phyloP scores from a whole-genome alignment of 2,113 vertebrate genomes.

The Myotis brandtii region DNA sequence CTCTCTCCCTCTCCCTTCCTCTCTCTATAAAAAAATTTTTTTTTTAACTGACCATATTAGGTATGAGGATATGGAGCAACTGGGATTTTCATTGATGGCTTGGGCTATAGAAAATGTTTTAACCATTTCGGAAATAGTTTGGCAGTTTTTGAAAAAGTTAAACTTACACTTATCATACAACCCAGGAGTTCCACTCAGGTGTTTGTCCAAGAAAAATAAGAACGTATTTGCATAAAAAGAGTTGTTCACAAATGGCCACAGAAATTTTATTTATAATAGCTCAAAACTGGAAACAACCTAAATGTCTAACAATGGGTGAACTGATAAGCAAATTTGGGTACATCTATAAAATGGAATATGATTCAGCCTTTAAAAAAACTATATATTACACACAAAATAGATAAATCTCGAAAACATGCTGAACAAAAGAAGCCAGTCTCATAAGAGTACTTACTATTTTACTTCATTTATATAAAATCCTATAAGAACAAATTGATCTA shows the following conservation, averaged over 20 bases:
- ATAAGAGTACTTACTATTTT: background rate
- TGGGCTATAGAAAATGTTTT: background rate
- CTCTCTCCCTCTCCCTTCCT: no score
- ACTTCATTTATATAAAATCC: background rate
- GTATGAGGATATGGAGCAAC: background rate
- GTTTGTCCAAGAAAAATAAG: slow-evolving; percentile 1
- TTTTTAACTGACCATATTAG: background rate
- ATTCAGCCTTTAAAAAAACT: background rate
- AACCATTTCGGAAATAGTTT: background rate
- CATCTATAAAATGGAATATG: background rate
- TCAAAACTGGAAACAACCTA: background rate
- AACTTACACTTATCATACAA: background rate
- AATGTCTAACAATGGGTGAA: background rate
- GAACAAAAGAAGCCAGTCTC: background rate
- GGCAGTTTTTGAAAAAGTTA: slow-evolving; percentile 12
- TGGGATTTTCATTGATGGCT: background rate
- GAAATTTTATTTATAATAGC: background rate
- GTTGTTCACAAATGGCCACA: background rate
- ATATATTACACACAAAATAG: background rate
- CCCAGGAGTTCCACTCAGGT: background rate
- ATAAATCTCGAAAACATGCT: background rate
- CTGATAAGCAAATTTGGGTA: background rate
- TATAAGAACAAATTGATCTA: background rate
- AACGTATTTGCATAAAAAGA: background rate
- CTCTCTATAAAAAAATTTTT: background rate